These are phyloP conservation scores for Gnatocerus cornutus DNA, from an alignment of 2,888 invertebrate genomes.

Conservation along the genomic window DNA sequence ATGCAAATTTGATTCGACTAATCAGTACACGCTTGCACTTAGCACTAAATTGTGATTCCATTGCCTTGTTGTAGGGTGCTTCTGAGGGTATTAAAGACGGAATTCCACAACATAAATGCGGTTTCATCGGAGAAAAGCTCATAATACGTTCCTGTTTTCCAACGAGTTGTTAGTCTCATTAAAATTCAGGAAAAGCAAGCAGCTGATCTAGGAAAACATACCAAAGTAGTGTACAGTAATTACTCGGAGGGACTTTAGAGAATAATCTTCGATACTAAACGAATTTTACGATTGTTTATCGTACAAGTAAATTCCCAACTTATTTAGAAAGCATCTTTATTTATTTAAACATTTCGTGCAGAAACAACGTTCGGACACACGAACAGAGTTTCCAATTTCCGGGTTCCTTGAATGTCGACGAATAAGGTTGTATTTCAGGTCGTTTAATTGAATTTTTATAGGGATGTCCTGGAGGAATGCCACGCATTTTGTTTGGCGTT, in stretches of 20 bases:
- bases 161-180: constrained; percentile 7
- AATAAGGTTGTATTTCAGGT: constrained; percentile 25
- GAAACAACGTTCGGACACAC: constrained; percentile 27
- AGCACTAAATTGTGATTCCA: constrained; percentile 24
- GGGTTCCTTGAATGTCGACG: constrained; percentile 12
- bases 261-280: too few relatives aligned
- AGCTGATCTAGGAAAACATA: constrained; percentile 14
- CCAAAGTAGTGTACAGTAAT: constrained; percentile 16
- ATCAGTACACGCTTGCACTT: constrained; percentile 19
- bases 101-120: constrained; percentile 16
- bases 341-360: constrained; percentile 25
- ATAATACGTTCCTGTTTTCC: constrained; percentile 24
- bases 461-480: not conserved
- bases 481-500: not conserved
- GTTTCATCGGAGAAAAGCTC: constrained; percentile 19
- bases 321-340: constrained; percentile 5
- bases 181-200: constrained; percentile 11
- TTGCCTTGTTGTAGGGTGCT: constrained; percentile 7
- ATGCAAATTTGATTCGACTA: constrained; percentile 13
- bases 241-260: not conserved
- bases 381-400: constrained; percentile 31
- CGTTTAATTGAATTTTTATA: constrained; percentile 32
- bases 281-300: too few relatives aligned
- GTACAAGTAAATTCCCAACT: not conserved
- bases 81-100: constrained; percentile 15